Evolutionary conservation across 1,140 invertebrate genomes (phyloP), one percentile per base, ranked within the genome.

Genomic region (Lasioglossum albipes): DNA sequence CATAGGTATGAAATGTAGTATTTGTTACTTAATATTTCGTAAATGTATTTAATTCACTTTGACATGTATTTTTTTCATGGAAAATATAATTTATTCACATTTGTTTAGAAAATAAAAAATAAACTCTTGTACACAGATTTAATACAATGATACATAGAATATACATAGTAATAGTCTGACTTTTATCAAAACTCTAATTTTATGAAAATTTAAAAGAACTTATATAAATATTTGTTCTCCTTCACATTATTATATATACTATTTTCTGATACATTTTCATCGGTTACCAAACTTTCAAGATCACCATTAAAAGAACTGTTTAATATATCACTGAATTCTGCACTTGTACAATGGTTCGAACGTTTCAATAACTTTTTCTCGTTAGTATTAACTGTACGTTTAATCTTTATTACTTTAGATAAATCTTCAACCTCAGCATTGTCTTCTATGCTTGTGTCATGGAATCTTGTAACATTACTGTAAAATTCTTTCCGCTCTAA

Each of bases 391-490:
- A 22, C 27, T 18, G 5, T 36, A 36, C 13, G 31, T 75, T 65
- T 9, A 49, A 16, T 22, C 62, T 64, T 62, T 64, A 41, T 5
- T 64, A 4, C 3, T 52, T 49, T 10, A 18, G 31, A 45, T 0
- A 27, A 22, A 78, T 71, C 16, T 41, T 52, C 3, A 52, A 54
- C 7, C 18, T 54, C 16, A 18, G 5, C 13, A 13, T 68, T 70
- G 20, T 76, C 20, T 69, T 76, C 75, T 36, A 76, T 31, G 27
- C 27, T 70, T 36, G 36, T 77, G 22, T 70, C 49, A 49, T 22
- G 9, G 0, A 41, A n/a, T 16, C 7, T 12, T 22, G 49, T 61
- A 13, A 42, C 41, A 13, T 31, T 49, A 7, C 31, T 16, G 7
- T 22, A 18, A 49, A 12, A 7, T 2, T 22, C 2, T 49, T 41